Conservation (phyloP, 2,797 vertebrate genomes). For the Limnodromus scolopaceus region DNA sequence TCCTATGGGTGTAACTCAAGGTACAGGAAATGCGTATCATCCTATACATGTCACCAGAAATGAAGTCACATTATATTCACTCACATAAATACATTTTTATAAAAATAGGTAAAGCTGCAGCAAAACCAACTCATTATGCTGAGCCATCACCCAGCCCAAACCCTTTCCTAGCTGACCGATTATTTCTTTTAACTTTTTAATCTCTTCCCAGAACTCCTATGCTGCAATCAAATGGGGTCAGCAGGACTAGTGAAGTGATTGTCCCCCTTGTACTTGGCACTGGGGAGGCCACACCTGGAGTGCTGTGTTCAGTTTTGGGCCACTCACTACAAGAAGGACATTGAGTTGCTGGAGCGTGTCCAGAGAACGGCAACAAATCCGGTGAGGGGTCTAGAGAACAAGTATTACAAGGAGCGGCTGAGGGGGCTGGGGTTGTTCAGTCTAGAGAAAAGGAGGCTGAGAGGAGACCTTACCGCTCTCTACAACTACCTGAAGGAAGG, state of each 20-base stretch:
- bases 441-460: background rate
- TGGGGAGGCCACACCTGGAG: background rate
- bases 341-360: background rate
- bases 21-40: background rate
- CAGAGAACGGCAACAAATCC: background rate
- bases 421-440: background rate
- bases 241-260: background rate
- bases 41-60: background rate
- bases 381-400: background rate
- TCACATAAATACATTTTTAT: background rate
- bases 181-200: background rate
- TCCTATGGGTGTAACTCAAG: background rate
- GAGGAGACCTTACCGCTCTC: background rate
- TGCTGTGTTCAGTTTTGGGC: background rate
- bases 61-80: background rate
- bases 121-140: background rate
- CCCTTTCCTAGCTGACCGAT: background rate
- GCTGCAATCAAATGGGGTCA: background rate
- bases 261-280: fast-evolving
- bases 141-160: background rate
- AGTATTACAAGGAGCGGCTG: background rate
- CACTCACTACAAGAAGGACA: background rate
- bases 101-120: background rate
- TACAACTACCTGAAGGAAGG: background rate
- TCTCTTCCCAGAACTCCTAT: background rate